Conservation (phyloP, 2,888 invertebrate genomes). For the Drosophila neonasuta region DNA sequence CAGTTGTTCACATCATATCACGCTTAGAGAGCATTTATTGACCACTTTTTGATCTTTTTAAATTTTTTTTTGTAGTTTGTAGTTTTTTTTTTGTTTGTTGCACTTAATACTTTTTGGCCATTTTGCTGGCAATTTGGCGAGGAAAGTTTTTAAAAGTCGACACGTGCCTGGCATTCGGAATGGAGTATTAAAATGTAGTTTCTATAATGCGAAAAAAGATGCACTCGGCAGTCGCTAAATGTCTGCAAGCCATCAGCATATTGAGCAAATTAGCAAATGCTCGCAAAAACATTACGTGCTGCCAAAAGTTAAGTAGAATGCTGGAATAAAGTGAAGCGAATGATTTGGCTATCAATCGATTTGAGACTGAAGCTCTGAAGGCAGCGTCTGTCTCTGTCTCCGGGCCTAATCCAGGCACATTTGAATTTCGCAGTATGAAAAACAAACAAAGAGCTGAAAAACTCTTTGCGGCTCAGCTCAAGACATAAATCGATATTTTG, state of each 20-base stretch:
- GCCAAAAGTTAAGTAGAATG: slow-evolving; percentile 20
- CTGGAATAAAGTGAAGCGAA: slow-evolving; percentile 1
- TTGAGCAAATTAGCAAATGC: slow-evolving; percentile 57
- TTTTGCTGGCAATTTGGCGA: slow-evolving; percentile 12
- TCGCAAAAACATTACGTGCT: slow-evolving; percentile 39
- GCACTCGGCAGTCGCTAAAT: slow-evolving; percentile 52
- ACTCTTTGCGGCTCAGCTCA: slow-evolving; percentile 37
- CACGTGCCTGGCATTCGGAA: slow-evolving; percentile 55
- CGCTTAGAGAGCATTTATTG: neutral
- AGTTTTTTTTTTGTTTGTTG: neutral
- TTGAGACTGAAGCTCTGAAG: slow-evolving; percentile 7
- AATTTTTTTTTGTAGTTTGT: neutral
- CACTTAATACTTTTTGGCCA: slow-evolving; percentile 9
- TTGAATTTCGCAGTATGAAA: slow-evolving; percentile 50
- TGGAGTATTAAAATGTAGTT: slow-evolving; percentile 52
- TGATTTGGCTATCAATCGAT: slow-evolving; percentile 46
- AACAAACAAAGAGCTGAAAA: slow-evolving; percentile 36
- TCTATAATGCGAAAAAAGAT: slow-evolving; percentile 38
- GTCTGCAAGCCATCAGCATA: slow-evolving; percentile 56
- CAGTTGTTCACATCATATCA: neutral
- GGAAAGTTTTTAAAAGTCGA: slow-evolving; percentile 32
- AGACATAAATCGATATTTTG: slow-evolving; percentile 66
- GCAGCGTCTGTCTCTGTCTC: slow-evolving; percentile 18
- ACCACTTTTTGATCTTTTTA: neutral
- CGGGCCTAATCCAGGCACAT: slow-evolving; percentile 51